phyloP scores from a whole-genome alignment of 2,113 vertebrate genomes.

The Sphaerodactylus townsendi region DNA sequence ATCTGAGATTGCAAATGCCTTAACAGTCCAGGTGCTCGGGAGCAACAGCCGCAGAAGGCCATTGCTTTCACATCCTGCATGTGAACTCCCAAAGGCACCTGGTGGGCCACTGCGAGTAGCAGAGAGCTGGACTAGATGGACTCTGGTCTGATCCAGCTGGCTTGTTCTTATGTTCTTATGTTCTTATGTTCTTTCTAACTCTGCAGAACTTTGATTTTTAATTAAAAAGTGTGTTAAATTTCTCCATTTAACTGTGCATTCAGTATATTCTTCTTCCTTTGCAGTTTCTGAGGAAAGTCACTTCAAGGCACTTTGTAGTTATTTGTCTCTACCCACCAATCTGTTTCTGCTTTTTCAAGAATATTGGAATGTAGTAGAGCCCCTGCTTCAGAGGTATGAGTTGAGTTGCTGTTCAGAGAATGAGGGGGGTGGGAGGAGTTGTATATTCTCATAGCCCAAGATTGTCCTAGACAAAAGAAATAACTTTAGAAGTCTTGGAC shows the following conservation, averaged over 20 bases:
- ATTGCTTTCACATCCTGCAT: too few species aligned
- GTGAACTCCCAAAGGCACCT: too few species aligned
- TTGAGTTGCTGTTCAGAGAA: neutral
- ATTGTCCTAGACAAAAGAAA: neutral
- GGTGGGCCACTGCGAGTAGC: too few species aligned
- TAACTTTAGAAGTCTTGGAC: neutral
- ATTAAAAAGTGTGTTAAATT: neutral
- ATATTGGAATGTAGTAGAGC: constrained; percentile 81
- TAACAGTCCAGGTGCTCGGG: too few species aligned
- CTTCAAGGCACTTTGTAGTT: constrained; percentile 89
- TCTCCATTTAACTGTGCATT: neutral
- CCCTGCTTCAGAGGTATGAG: constrained; percentile 86
- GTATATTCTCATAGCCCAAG: neutral
- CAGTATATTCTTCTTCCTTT: constrained; percentile 55
- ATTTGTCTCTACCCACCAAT: constrained; percentile 90
- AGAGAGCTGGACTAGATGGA: too few species aligned
- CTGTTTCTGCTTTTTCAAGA: constrained; percentile 94
- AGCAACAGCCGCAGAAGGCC: too few species aligned
- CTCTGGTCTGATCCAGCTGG: too few species aligned
- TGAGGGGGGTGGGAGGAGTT: rapidly evolving
- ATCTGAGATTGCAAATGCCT: too few species aligned
- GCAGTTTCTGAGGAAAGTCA: constrained; percentile 84
- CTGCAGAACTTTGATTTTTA: neutral
- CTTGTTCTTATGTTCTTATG: too few species aligned
- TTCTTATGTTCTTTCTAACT: too few species aligned